Evolutionary conservation across 2,888 invertebrate species (phyloP).

Genomic region (Scotopteryx bipunctaria): DNA sequence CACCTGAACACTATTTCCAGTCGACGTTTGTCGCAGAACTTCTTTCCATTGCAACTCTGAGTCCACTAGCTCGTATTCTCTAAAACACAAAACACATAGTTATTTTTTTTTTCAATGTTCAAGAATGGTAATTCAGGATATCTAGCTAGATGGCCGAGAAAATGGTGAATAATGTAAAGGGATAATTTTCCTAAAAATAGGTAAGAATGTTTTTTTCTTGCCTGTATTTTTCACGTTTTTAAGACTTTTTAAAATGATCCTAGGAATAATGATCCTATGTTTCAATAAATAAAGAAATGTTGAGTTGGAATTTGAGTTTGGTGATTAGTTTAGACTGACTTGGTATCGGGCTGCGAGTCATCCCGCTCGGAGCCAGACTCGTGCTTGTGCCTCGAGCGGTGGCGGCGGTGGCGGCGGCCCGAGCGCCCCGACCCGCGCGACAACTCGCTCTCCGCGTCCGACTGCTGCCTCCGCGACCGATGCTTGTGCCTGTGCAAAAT

Average conservation of each 20-base stretch:
- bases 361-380: constrained; percentile 90
- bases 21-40: constrained; percentile 88
- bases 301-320: too few species aligned
- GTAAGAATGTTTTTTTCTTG: too few species aligned
- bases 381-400: constrained; percentile 89
- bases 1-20: constrained; percentile 77
- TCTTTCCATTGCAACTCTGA: constrained; percentile 95
- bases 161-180: too few species aligned
- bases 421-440: constrained; percentile 93
- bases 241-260: too few species aligned
- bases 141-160: too few species aligned
- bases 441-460: constrained; percentile 95
- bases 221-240: too few species aligned
- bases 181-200: too few species aligned
- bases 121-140: too few species aligned
- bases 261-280: too few species aligned
- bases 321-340: constrained; percentile 52
- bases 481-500: constrained; percentile 84
- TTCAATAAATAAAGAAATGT: too few species aligned
- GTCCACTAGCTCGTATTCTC: constrained; percentile 90
- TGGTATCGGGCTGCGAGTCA: constrained; percentile 79
- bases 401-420: constrained; percentile 88
- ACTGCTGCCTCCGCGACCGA: constrained; percentile 89
- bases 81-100: constrained; percentile 42
- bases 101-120: not conserved